Conservation (phyloP, 1,140 invertebrate species). For the Drosophila elegans region DNA sequence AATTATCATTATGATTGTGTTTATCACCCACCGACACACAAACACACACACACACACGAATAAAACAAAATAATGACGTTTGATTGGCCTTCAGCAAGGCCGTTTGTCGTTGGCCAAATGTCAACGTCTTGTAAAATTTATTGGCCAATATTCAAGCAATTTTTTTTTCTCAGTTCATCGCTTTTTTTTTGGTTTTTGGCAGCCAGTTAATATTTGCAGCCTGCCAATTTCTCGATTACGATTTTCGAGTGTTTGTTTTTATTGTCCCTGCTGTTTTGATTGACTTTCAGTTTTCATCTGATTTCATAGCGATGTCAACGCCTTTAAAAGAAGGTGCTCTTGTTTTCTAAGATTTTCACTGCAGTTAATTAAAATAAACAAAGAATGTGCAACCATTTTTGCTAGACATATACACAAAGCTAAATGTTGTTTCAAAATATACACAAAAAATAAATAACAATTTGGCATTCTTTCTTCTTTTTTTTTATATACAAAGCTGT, state of each 20-base stretch:
- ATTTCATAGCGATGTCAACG: constrained; percentile 27
- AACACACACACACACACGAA: constrained; percentile 23
- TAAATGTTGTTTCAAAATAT: constrained; percentile 11
- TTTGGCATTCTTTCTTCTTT: no score
- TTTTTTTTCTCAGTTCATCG: constrained; percentile 24
- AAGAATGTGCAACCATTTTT: constrained; percentile 8
- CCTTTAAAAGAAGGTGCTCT: neutral
- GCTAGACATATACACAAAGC: neutral
- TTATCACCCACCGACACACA: constrained; percentile 38
- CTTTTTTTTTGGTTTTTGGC: constrained; percentile 55
- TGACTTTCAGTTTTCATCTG: constrained; percentile 46
- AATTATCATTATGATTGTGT: constrained; percentile 72
- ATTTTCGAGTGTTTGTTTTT: constrained; percentile 38
- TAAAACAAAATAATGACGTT: constrained; percentile 55
- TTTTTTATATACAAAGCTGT: no score
- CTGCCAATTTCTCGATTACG: constrained; percentile 68
- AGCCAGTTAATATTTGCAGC: constrained; percentile 78
- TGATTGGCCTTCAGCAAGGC: constrained; percentile 77
- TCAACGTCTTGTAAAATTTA: constrained; percentile 80
- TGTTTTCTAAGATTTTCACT: neutral
- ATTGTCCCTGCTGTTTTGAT: constrained; percentile 43
- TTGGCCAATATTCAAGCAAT: constrained; percentile 80
- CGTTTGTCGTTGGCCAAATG: constrained; percentile 63
- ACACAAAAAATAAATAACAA: constrained; percentile 5
- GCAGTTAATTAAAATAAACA: constrained; percentile 19